A percentile compares a stretch with the other conserved stretches of the same genome.
Evolutionary conservation across 2,797 vertebrate genomes (phyloP).

Genomic region (Cynodonichthys magdalenae): DNA sequence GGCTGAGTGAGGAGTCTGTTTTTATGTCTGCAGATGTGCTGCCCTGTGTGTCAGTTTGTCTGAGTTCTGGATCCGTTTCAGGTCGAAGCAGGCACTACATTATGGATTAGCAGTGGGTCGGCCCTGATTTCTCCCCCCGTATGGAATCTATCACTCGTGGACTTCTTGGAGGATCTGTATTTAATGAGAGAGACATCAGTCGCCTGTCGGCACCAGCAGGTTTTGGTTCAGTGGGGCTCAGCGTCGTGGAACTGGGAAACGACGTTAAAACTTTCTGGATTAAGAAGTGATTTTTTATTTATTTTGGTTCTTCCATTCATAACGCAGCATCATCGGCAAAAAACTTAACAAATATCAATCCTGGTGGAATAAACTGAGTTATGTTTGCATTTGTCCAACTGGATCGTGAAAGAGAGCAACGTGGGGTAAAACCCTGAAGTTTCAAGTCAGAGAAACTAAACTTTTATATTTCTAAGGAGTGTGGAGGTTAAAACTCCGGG

Average conservation of each 20-base stretch:
- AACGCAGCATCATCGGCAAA: conserved; percentile 27
- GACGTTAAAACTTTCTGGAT: conserved; percentile 58
- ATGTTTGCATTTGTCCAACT: conserved; percentile 1
- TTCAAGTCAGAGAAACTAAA: too few relatives aligned
- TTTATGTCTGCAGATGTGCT: conserved; percentile 60
- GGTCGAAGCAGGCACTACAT: conserved; percentile 51
- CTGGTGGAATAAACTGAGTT: conserved; percentile 17
- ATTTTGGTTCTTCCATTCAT: conserved; percentile 45
- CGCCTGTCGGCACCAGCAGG: conserved; percentile 58
- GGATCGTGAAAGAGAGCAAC: not conserved
- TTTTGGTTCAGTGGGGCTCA: conserved; percentile 56
- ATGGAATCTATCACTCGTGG: conserved; percentile 71
- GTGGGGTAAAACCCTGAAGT: too few relatives aligned
- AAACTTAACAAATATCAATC: conserved; percentile 4
- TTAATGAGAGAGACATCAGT: conserved; percentile 70
- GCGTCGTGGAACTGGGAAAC: conserved; percentile 51
- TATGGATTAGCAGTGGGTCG: conserved; percentile 60
- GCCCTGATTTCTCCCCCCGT: conserved; percentile 45
- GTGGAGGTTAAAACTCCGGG: too few relatives aligned
- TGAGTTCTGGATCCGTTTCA: conserved; percentile 62
- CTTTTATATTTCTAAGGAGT: too few relatives aligned
- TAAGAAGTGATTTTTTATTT: conserved; percentile 38
- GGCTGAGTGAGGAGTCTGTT: conserved; percentile 51
- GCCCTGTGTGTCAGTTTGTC: conserved; percentile 4
- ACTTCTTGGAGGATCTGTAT: conserved; percentile 70